Base-by-base conservation (phyloP, 2,113 vertebrate species). In the Scomber japonicus region DNA sequence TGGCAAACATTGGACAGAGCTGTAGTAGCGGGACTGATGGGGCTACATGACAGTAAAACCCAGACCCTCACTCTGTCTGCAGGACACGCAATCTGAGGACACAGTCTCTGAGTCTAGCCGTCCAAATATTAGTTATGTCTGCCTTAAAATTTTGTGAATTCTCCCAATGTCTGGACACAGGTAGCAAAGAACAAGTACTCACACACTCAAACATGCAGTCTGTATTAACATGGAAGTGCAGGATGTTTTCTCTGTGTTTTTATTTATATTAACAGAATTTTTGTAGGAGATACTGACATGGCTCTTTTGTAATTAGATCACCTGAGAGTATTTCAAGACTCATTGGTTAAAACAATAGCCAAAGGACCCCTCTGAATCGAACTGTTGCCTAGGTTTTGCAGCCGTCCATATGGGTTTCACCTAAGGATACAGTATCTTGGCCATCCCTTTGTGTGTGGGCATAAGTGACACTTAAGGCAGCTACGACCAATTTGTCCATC, bases 1-100 rank as follows among this genome's bases (percentile, higher is more conserved):
- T 91, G 1, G 9, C 87, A 0, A 88, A 79, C 14, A 80, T 24
- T 15, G 89, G 91, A 83, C 97, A 97, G 44, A 88, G 93, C 0
- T 75, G 88, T 0, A 91, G 87, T 50, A 46, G 90, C 3, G 94
- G 89, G 78, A 91, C 82, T 50, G 97, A 98, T n/a, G 95, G 93
- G 11, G 91, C 96, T 17, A 96, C 96, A 67, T 97, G 95, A 96
- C 85, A 75, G 10, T 72, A 15, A 82, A 64, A 54, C 17, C 17
- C 0, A 56, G 5, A 75, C 40, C 10, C 17, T 35, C 55, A 61
- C 53, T 72, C 48, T 1, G 0, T 60, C 56, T 65, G 50, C 70
- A 60, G 31, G 56, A 71, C n/a, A 11, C 57, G 48, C 46, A 68
- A 16, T 75, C 63, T 68, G 60, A 80, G 75, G 63, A 75, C 24